phyloP scores from a whole-genome alignment of 64 coral and sea anemone species.

The Porites lutea region DNA sequence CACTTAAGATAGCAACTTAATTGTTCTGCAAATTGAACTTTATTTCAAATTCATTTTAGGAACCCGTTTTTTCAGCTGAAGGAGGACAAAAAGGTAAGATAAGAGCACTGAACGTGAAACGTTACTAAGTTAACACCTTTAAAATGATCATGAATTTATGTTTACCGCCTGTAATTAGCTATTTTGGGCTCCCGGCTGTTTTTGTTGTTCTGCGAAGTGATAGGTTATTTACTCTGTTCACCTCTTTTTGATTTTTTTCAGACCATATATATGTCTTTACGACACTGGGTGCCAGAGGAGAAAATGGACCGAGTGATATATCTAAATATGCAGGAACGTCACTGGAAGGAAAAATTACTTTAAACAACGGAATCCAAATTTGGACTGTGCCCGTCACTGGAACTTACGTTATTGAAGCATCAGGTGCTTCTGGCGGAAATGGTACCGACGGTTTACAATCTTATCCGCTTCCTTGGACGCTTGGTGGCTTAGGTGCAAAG shows the following conservation, averaged over 20 bases:
- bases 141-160: no score
- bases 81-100: no score
- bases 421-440: slow-evolving; percentile 73
- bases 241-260: background rate
- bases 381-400: slow-evolving; percentile 60
- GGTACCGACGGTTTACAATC: slow-evolving; percentile 6
- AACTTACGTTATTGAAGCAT: slow-evolving; percentile 69
- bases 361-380: slow-evolving; percentile 65
- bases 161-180: no score
- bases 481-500: slow-evolving; percentile 63
- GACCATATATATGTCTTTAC: slow-evolving; percentile 25
- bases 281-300: slow-evolving; percentile 47
- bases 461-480: background rate
- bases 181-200: no score
- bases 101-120: no score
- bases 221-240: no score
- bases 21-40: no score
- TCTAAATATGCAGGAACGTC: slow-evolving; percentile 55
- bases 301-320: slow-evolving; percentile 61
- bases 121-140: no score
- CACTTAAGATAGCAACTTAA: no score
- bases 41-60: no score
- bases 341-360: slow-evolving; percentile 38
- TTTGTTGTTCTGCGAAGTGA: no score
- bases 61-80: no score